Base-by-base conservation (phyloP, 2,797 vertebrate genomes). In the Pseudochirops cupreus region DNA sequence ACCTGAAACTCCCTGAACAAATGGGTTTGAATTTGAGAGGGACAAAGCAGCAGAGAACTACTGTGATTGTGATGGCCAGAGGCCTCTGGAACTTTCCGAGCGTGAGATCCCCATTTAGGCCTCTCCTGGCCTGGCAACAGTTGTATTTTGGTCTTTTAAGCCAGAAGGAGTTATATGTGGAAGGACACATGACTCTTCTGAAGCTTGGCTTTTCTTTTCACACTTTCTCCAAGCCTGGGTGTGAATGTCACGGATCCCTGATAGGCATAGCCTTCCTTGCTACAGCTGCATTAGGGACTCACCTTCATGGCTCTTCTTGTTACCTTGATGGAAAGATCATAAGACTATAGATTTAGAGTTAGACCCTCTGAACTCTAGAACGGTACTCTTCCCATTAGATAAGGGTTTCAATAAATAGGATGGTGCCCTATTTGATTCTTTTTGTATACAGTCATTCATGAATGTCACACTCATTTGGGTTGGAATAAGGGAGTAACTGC, bases 401-500 rank as follows among this genome's bases (percentile, higher is more conserved):
- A 87, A 92, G 95, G 97, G 92, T 95, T 67, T 94, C 97, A 95
- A 97, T 21, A 94, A 96, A 92, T 21, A 18, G 55, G 92, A 13
- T 0, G 0, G 92, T 0, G 0, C 12, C 87, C 16, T 54, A 93
- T 92, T 97, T 92, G 89, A 92, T 54, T 96, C 97, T 97, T 95
- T 93, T 93, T 54, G 96, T 97, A 89, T 95, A 96, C 91, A 97
- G 97, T 93, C 96, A 94, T 93, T 98, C 55, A 54, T n/a, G 56
- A 95, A 93, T 97, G 97, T 98, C 98, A 98, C 97, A 95, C 94
- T 98, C 97, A 97, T 97, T 98, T 96, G 96, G 95, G 92, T 91
- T 95, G 96, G 91, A 95, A n/a, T 74, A 95, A 95, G 96, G 96
- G 97, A 96, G 97, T 99, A 99, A 99, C 99, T 99, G 98, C 98